Conservation (phyloP, 2,888 invertebrate genomes). For the Homarus gammarus region DNA sequence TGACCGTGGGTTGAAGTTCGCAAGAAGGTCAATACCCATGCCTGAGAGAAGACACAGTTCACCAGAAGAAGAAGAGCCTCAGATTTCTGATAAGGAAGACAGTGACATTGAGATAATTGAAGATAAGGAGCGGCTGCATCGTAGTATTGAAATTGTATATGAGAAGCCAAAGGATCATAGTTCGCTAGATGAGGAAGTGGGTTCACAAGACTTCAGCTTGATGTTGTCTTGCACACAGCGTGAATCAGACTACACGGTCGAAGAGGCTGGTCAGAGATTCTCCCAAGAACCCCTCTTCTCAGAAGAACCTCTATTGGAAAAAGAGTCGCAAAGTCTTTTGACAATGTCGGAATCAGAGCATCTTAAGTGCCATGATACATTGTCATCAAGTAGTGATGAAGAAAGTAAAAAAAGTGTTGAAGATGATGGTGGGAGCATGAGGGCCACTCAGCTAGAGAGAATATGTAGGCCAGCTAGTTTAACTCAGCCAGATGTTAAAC, state of each 20-base stretch:
- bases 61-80: slow-evolving; percentile 18
- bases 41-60: slow-evolving; percentile 21
- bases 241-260: slow-evolving; percentile 27
- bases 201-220: slow-evolving; percentile 57
- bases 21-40: slow-evolving; percentile 42
- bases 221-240: slow-evolving; percentile 43
- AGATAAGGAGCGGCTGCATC: slow-evolving; percentile 52
- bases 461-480: slow-evolving; percentile 45
- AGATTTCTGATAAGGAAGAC: slow-evolving; percentile 51
- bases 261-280: slow-evolving; percentile 41
- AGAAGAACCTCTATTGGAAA: slow-evolving; percentile 1
- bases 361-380: slow-evolving; percentile 20
- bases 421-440: slow-evolving; percentile 42
- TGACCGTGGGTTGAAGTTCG: slow-evolving; percentile 22
- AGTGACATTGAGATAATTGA: slow-evolving; percentile 63
- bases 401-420: neutral
- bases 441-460: slow-evolving; percentile 64
- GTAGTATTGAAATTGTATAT: slow-evolving; percentile 59
- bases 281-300: slow-evolving; percentile 23
- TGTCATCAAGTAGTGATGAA: slow-evolving; percentile 16
- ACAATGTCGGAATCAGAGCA: slow-evolving; percentile 49
- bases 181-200: slow-evolving; percentile 31
- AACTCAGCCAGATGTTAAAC: slow-evolving; percentile 64
- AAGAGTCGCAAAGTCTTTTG: slow-evolving; percentile 38
- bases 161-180: slow-evolving; percentile 29